Base-by-base conservation (phyloP, 2,888 invertebrate species). In the Hyposoter dolosus region DNA sequence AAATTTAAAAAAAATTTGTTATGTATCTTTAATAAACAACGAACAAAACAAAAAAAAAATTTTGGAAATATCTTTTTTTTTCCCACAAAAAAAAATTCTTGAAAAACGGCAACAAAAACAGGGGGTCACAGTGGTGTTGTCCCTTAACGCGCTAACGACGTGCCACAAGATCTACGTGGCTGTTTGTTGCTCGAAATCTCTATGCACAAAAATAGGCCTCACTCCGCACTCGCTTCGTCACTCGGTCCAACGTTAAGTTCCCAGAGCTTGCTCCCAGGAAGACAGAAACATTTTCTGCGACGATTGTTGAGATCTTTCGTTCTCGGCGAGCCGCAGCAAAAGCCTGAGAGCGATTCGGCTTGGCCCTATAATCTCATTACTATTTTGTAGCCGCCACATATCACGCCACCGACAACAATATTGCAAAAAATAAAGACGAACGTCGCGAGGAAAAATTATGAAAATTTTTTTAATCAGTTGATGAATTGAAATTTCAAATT, bases 211-310 rank as follows among this genome's bases (percentile, higher is more conserved):
- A 93, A 93, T 93, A 93, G 92, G 90, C 89, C 90, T 93, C 92
- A 93, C 92, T 93, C 92, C 68, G 90, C 92, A 92, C 93, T 92
- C 91, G 92, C 92, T 93, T 91, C 91, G 91, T 93, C 93, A 92
- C 92, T 92, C 91, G 35, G n/a, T 45, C 50, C 28, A 32, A 47
- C 32, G n/a, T n/a, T 15, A 28, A 43, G n/a, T 19, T 28, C 66
- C 40, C n/a, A 53, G 66, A 69, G 40, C 45, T 53, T 40, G 68
- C 53, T 32, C 68, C 45, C 66, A 23, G 35, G 17, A 50, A 47
- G 17, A 43, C 68, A 53, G 32, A 65, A 40, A 53, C 69, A 56
- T 32, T 43, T 50, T 9, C 19, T 53, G 56, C 68, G 85, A 83
- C 80, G 85, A 81, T 74, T 74, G 80, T 76, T 75, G 28, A 75